Percentiles rank a stretch among this genome's conserved stretches.
Conservation (phyloP, 2,888 invertebrate genomes). For the Sesia bembeciformis region DNA sequence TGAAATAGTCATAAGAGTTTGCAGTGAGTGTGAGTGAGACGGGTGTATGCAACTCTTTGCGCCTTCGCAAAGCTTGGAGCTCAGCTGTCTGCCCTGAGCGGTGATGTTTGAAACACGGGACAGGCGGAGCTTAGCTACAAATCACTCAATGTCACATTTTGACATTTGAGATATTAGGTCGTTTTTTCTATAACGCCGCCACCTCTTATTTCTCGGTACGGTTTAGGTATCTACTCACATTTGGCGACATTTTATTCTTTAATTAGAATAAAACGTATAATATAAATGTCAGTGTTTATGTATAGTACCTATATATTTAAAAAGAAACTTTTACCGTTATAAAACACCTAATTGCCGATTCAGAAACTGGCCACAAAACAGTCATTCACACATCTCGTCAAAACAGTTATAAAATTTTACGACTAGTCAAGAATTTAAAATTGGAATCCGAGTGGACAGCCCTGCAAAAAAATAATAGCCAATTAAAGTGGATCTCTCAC, state of each 20-base stretch:
- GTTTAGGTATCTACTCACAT: slow-evolving; percentile 20
- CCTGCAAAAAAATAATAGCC: slow-evolving; percentile 24
- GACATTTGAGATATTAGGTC: slow-evolving; percentile 76
- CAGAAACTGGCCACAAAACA: slow-evolving; percentile 37
- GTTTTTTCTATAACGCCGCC: slow-evolving; percentile 71
- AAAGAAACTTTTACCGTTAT: neutral
- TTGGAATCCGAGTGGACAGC: slow-evolving; percentile 29
- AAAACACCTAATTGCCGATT: slow-evolving; percentile 2
- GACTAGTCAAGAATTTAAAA: slow-evolving; percentile 36
- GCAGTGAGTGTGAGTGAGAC: slow-evolving; percentile 43
- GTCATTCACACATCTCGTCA: slow-evolving; percentile 45
- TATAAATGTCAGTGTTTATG: no score
- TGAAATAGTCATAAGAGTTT: slow-evolving; percentile 40
- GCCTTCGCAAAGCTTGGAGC: slow-evolving; percentile 63
- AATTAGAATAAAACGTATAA: slow-evolving; percentile 2
- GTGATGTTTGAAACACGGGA: slow-evolving; percentile 76
- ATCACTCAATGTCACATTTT: slow-evolving; percentile 76
- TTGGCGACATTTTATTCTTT: slow-evolving; percentile 18
- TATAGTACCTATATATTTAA: neutral
- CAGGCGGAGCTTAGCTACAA: slow-evolving; percentile 76
- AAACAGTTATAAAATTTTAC: slow-evolving; percentile 51
- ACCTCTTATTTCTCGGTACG: slow-evolving; percentile 52
- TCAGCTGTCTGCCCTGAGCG: slow-evolving; percentile 71
- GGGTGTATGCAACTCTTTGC: slow-evolving; percentile 52
- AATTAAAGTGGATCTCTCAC: slow-evolving; percentile 18